Evolutionary conservation across 2,888 invertebrate genomes (phyloP), one percentile per base, ranked within the genome.

Genomic region (Sclerodermus sp.): DNA sequence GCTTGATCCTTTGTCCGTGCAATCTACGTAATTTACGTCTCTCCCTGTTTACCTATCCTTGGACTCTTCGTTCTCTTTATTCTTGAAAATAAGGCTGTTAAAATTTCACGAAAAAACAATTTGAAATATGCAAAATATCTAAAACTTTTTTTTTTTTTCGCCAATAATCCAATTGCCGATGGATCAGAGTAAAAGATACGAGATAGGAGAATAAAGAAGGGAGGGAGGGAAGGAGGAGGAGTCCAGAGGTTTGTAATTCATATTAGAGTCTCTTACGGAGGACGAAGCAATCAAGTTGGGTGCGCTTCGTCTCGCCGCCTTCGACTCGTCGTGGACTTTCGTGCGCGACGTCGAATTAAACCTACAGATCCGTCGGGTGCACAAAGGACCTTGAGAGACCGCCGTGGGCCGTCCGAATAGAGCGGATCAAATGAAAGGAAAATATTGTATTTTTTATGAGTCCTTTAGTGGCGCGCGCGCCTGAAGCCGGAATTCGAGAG

Each of bases 211-310:
- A 8, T 23, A 8, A 23, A 23, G 8, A 23, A 23, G 23, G 23
- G 23, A 23, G 23, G 23, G 8, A 23, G 23, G 23, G 8, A 23
- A 3, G 23, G 23, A 23, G 23, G 8, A 23, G 23, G 23, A 15
- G 15, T 5, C 14, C 2, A 5, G 36, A 15, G 46, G 50, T 52
- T 48, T 48, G 52, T 66, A 66, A 66, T 67, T 64, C 64, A 62
- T 67, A 67, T 67, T 59, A 64, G 55, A 57, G 48, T 51, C 55
- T 50, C n/a, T n/a, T n/a, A n/a, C 57, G 42, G 55, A 60, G 62
- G 62, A 59, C 55, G 56, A 62, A 62, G 67, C 66, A 62, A 62
- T 67, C 64, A 66, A 55, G 55, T 54, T 36, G 38, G 47, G 45
- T 48, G 49, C 16, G 40, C 29, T 34, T 34, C 34, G 34, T 34